Conservation (phyloP, 2,113 vertebrate genomes). For the Probosciger aterrimus region DNA sequence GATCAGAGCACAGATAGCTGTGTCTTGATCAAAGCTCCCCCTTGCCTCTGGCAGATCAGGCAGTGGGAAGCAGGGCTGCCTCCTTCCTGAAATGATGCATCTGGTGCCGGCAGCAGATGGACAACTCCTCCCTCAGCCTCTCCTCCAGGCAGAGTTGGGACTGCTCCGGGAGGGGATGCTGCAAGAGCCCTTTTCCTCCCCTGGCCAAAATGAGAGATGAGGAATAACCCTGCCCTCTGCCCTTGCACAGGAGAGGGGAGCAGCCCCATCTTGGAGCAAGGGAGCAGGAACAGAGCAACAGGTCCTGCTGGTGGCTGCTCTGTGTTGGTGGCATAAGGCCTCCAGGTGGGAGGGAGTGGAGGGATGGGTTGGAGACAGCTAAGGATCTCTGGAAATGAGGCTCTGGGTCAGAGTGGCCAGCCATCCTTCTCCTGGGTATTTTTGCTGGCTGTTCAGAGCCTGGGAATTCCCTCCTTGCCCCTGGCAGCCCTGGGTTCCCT, state of each 20-base stretch:
- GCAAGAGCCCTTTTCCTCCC: background rate
- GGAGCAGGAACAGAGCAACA: background rate
- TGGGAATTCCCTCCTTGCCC: background rate
- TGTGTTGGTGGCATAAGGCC: background rate
- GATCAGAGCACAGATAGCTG: background rate
- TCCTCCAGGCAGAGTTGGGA: background rate
- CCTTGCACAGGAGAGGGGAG: background rate
- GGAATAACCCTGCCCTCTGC: background rate
- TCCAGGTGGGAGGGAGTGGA: accelerated
- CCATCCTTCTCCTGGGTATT: background rate
- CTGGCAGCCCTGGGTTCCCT: background rate
- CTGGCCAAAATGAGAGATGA: background rate
- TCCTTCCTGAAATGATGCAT: background rate
- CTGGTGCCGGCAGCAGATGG: background rate
- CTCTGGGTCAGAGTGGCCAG: background rate
- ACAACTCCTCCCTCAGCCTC: background rate
- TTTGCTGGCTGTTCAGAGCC: background rate
- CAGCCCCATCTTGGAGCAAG: background rate
- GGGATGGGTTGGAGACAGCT: background rate
- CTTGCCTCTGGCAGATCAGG: background rate
- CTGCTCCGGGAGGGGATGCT: background rate
- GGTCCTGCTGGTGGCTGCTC: background rate
- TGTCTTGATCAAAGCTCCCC: slow-evolving; percentile 24
- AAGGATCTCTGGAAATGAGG: background rate
- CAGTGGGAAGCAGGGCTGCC: background rate